Percentiles rank a stretch among this genome's conserved stretches.
Conservation (phyloP, 2,888 invertebrate species). For the Folsomia manolachei region DNA sequence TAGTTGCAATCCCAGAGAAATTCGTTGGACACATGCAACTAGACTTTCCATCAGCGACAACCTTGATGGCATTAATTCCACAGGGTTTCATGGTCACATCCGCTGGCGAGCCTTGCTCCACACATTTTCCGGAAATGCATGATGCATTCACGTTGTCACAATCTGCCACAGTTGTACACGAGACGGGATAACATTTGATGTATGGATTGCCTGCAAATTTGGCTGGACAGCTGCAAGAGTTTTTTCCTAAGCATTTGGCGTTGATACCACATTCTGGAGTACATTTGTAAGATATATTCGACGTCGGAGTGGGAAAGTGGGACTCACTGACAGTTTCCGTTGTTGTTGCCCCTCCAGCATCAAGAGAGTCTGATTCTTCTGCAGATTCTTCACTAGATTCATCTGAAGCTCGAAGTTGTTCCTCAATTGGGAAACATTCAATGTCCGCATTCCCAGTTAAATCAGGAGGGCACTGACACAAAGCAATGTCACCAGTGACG, state of each 20-base stretch:
- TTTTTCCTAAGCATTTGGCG: slow-evolving; percentile 15
- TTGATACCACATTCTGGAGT: slow-evolving; percentile 19
- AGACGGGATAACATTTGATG: slow-evolving; percentile 16
- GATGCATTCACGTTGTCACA: slow-evolving; percentile 13
- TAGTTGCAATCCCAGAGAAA: slow-evolving; percentile 31
- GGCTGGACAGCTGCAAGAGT: slow-evolving; percentile 10
- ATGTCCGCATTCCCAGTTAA: slow-evolving; percentile 38
- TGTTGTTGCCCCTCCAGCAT: neutral
- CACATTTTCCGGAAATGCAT: slow-evolving; percentile 20
- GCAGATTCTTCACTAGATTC: neutral
- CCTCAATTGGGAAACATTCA: slow-evolving; percentile 35
- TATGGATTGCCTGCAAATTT: slow-evolving; percentile 25
- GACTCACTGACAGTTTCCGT: neutral
- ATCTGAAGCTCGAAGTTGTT: slow-evolving; percentile 7
- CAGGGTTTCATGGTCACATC: slow-evolving; percentile 23
- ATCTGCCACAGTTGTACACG: slow-evolving; percentile 16
- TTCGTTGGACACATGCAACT: slow-evolving; percentile 30
- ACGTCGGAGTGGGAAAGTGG: neutral
- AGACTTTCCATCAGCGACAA: slow-evolving; percentile 29
- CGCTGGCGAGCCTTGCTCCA: neutral
- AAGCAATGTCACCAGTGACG: slow-evolving; percentile 29
- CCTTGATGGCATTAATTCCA: slow-evolving; percentile 34
- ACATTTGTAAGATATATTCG: neutral
- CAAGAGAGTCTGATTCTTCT: slow-evolving; percentile 3
- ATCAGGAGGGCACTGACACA: slow-evolving; percentile 31